Base-by-base conservation (phyloP, 2,113 vertebrate genomes). In the Sebastes schlegelii region DNA sequence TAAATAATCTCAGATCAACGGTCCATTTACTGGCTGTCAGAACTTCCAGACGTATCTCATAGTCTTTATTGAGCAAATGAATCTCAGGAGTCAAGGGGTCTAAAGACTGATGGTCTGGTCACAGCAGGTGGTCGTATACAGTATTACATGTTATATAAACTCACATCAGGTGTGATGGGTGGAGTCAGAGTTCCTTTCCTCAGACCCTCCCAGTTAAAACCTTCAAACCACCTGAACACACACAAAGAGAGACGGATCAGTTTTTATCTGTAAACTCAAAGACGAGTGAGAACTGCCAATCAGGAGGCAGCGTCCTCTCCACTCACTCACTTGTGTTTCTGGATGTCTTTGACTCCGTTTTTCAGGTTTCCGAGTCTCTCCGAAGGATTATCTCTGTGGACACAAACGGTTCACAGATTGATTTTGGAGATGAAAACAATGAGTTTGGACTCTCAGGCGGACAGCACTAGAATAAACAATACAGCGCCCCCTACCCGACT, bases 251-350 rank as follows among this genome's bases (percentile, higher is more conserved):
- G 23, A 48, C 2, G 58, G 11, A 2, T 48, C 17, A 8, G 1
- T 26, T 19, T 49, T 66, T 0, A 17, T 16, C 6, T 11, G 13
- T 40, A n/a, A 3, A 54, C 60, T 13, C 4, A 48, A 13, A 8
- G 4, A 58, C 21, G n/a, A 17, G n/a, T 55, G 34, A 75, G n/a
- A 57, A 8, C 11, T 46, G 7, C 54, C 70, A 79, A 69, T 62
- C 55, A 42, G 70, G 16, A n/a, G 19, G 4, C 17, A 54, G 67
- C 40, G 0, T 13, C 1, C 17, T 23, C 23, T 16, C 45, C 11
- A 95, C 98, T 96, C 94, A 99, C 98, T 99, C 94, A 99, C 98
- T 99, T 99, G 97, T 99, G 98, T 94, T 99, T 99, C 94, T 99
- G 98, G 89, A 99, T 98, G 88, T 99, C 98, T 93, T 98, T 99